Base-by-base conservation (phyloP, 2,888 invertebrate genomes). In the Dicyrtoma fusca region DNA sequence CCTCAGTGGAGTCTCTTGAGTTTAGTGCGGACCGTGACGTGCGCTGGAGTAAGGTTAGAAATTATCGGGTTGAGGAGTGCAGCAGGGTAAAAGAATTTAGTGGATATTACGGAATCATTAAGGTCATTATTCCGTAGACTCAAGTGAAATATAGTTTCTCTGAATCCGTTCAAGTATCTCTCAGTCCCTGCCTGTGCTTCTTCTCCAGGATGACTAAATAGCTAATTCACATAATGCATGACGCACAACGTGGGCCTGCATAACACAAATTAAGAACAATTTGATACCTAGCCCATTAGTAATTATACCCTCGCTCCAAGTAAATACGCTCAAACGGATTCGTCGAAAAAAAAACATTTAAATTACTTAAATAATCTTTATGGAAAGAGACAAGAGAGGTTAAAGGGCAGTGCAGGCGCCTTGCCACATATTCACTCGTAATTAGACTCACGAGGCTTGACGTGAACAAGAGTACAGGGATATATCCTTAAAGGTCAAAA, bases 291-390 rank as follows among this genome's bases (percentile, higher is more conserved):
- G 45, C 25, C 51, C 49, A 49, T 65, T n/a, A 49, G 59, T 59
- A 59, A 57, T 55, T 45, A 45, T 70, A 61, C 47, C 62, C 42
- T 68, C 55, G 34, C 45, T 68, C 49, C 55, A 55, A 68, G 55
- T 61, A 34, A 61, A 70, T 49, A 70, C 45, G 25, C 44, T 62
- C 61, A 70, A 70, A 70, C 62, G 25, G 61, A 47, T 61, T 62
- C 70, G 62, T 62, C 70, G 23, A 21, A 55, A 59, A 70, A 70
- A 51, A 34, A 70, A 21, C 49, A 70, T 70, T 61, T 70, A 61
- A 70, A 70, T 61, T 61, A 70, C 70, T 70, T 69, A 57, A 25
- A 49, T 51, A 55, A 68, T 42, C 23, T 47, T 26, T 44, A 47
- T 47, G 59, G 25, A 44, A 47, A 1, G 10, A 8, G 10, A 11